Evolutionary conservation across 2,888 invertebrate species (phyloP), one percentile per base, ranked within the genome.

Genomic region (Pseudanteris insignis): DNA sequence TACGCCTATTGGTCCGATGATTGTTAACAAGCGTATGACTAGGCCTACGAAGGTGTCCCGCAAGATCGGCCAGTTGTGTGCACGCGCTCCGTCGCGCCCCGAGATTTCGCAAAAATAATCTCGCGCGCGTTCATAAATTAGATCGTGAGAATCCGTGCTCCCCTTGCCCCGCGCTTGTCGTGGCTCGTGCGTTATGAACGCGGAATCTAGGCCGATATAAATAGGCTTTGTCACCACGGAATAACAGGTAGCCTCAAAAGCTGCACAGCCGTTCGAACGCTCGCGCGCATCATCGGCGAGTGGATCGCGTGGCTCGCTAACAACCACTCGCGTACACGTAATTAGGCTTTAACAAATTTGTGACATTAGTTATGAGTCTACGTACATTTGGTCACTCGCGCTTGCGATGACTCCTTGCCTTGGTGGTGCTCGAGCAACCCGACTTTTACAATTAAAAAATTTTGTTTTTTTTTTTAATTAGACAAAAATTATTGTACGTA

Each of bases 171-270:
- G 43, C 34, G 65, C 70, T 70, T 59, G 28, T 30, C 28, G 34
- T 67, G 66, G 68, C 65, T 64, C 61, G 58, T 51, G 67, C 58
- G 53, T 73, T 74, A 74, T 74, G 75, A 78, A 77, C 74, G 76
- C 73, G 77, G 78, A 78, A 79, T 78, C 75, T 77, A 78, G 78
- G 79, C 75, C 79, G 75, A 77, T 78, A 78, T 77, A 79, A 78
- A 78, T 79, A 79, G 77, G 78, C 2, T 75, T 75, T 74, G 69
- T 73, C 68, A 71, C 69, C 69, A 71, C 69, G 71, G 72, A 74
- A 78, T 78, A 78, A 78, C 78, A 77, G 78, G 78, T 78, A 78
- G 76, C 74, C 73, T 76, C 76, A 74, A 74, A 74, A 68, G 67
- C 68, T 67, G 68, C 65, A 67, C 66, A 64, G 62, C 51, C 65